Evolutionary conservation across 2,113 vertebrate genomes (phyloP), one percentile per base, ranked within the genome.

Genomic region (Brachyhypopomus occidentalis): DNA sequence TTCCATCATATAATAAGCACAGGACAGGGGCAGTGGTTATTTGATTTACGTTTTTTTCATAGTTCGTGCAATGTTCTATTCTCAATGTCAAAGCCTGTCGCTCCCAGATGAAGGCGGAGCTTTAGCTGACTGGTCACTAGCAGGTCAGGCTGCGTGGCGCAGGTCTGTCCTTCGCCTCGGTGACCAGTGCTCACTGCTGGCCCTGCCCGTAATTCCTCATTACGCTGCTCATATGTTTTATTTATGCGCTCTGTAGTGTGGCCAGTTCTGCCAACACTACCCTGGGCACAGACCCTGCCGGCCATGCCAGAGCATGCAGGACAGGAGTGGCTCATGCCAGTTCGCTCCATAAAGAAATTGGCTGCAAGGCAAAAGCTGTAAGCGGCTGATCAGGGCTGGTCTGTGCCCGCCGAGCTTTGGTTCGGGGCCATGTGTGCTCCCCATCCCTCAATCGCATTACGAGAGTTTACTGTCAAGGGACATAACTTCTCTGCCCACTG

Each of bases 191-290:
- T 81, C 56, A 38, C 86, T 77, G 78, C 79, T 92, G 90, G 89
- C 88, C 87, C 87, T 56, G 85, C 82, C 78, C 81, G 85, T 89
- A 84, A 89, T 89, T 91, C 85, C 89, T 92, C 91, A 94, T 93
- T 92, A 93, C 89, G 70, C 86, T 85, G 85, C 84, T 93, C 91
- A 91, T 92, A 93, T 91, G 92, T 92, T 94, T 93, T 92, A 93
- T 94, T 94, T 91, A 94, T 91, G 90, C 90, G 25, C 90, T 94
- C 90, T 94, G 91, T 92, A 91, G 91, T 88, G 87, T 84, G 88
- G 93, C 92, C 91, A 93, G 91, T 80, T 85, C 89, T 90, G 90
- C 85, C 84, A 86, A 80, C 70, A 66, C 34, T 76, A 58, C 67
- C 27, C 86, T 77, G 85, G 89, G 89, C 84, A 87, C 77, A 83